Conservation (phyloP, 2,113 vertebrate genomes). For the cattle (Bos taurus) region ARS-UCD2.0 NC_037333.1:5416501-5417000, state of each 20-base stretch:
- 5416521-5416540: neutral
- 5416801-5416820: neutral
- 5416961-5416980: neutral
- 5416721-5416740: neutral
- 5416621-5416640: neutral
- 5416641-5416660: neutral
- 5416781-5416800: neutral
- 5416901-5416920: neutral
- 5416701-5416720: neutral
- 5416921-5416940: neutral
- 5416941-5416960: neutral
- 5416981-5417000: neutral
- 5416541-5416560: neutral
- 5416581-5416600: neutral
- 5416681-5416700: neutral
- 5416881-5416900: neutral
- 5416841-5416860: neutral
- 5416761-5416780: neutral
- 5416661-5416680: neutral
- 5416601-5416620: neutral
- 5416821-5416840: neutral
- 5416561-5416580: neutral
- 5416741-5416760: neutral
- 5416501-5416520: neutral
- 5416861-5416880: neutral